These are phyloP conservation scores for Ophion ventricosus DNA, from an alignment of 2,888 invertebrate genomes.

Conservation along the genomic window DNA sequence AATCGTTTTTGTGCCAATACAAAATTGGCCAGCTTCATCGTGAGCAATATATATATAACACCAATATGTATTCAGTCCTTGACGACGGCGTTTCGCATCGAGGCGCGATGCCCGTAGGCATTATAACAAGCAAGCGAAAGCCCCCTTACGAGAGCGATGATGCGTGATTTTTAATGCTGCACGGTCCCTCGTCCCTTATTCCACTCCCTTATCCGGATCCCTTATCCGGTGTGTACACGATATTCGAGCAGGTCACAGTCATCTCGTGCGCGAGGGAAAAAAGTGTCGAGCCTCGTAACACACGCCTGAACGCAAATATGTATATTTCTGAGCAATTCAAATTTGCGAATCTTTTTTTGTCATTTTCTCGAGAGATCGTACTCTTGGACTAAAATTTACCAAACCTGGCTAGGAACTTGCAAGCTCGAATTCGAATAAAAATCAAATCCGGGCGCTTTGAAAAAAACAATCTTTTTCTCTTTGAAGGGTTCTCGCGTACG, in stretches of 20 bases:
- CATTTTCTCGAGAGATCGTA: not conserved
- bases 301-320: not conserved
- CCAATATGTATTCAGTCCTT: not conserved
- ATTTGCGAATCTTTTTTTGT: not conserved
- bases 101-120: not conserved
- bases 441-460: not conserved
- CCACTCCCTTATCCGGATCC: not conserved
- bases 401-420: not conserved
- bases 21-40: slow-evolving; percentile 19
- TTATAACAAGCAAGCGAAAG: not conserved
- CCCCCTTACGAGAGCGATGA: slow-evolving; percentile 39
- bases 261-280: not conserved
- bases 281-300: slow-evolving; percentile 55
- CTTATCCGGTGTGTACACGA: not conserved
- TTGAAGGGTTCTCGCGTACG: not conserved
- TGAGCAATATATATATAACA: not conserved
- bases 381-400: not conserved
- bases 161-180: slow-evolving; percentile 39
- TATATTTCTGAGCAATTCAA: not conserved
- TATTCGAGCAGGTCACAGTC: not conserved
- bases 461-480: too few species aligned
- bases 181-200: not conserved
- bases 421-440: not conserved
- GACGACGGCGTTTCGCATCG: not conserved
- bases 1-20: not conserved